Evolutionary conservation across 1,140 invertebrate species (phyloP).

Genomic region (Drosophila lacertosa): DNA sequence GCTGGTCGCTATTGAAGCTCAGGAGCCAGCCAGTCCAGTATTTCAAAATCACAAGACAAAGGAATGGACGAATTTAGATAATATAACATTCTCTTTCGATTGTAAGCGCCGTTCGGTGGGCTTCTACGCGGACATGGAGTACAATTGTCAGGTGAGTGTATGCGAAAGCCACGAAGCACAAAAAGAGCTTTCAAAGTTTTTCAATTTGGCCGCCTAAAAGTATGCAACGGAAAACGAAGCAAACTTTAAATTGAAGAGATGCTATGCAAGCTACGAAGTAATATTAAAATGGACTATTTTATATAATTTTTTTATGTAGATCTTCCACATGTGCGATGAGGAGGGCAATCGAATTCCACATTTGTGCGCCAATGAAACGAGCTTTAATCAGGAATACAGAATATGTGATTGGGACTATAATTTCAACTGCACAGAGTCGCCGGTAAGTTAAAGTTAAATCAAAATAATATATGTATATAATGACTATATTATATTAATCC

Average conservation of each 20-base stretch:
- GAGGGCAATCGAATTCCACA: slow-evolving; percentile 87
- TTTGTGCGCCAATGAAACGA: slow-evolving; percentile 87
- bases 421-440: slow-evolving; percentile 86
- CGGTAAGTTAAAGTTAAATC: slow-evolving; percentile 48
- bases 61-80: slow-evolving; percentile 87
- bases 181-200: slow-evolving; percentile 8
- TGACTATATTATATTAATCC: too few relatives aligned
- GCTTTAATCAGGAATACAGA: slow-evolving; percentile 87
- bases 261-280: not conserved
- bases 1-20: slow-evolving; percentile 59
- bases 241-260: not conserved
- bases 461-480: slow-evolving; percentile 6
- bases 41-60: slow-evolving; percentile 85
- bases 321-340: slow-evolving; percentile 88
- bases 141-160: slow-evolving; percentile 85
- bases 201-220: slow-evolving; percentile 46
- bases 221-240: slow-evolving; percentile 33
- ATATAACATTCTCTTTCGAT: slow-evolving; percentile 87
- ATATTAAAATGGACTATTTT: not conserved
- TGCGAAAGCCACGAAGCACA: not conserved
- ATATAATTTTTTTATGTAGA: slow-evolving; percentile 52
- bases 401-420: slow-evolving; percentile 88
- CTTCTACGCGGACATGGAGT: slow-evolving; percentile 87
- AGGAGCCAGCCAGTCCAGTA: slow-evolving; percentile 82
- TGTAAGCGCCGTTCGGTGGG: slow-evolving; percentile 86